Evolutionary conservation across 2,113 vertebrate species (phyloP).

Genomic region (Oryzias celebensis): DNA sequence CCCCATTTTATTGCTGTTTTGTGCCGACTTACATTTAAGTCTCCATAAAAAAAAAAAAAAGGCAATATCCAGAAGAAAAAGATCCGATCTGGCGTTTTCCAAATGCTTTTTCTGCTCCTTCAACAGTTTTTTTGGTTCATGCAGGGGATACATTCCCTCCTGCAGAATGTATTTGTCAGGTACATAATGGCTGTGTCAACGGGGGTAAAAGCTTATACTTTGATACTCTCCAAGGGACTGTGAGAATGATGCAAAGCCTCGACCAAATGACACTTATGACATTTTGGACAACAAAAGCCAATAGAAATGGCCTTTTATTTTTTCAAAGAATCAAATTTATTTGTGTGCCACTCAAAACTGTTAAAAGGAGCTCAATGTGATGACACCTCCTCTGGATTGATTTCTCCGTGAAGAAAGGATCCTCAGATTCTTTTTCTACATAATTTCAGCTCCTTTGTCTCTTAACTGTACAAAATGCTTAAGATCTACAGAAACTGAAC

Average conservation of each 20-base stretch:
- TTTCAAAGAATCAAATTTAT: constrained; percentile 58
- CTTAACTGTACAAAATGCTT: background rate
- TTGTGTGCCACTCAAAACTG: constrained; percentile 55
- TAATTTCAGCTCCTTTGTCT: background rate
- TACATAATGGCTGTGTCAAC: constrained; percentile 54
- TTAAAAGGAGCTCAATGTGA: constrained; percentile 45
- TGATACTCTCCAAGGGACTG: constrained; percentile 61
- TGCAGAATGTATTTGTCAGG: constrained; percentile 44
- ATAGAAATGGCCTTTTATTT: constrained; percentile 56
- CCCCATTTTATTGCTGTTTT: too few relatives aligned
- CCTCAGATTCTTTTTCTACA: constrained; percentile 34
- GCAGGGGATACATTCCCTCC: background rate
- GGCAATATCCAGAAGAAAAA: too few relatives aligned
- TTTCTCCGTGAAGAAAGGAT: constrained; percentile 56
- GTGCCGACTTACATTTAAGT: too few relatives aligned
- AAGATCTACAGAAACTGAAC: background rate
- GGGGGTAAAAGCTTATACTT: constrained; percentile 31
- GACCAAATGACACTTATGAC: constrained; percentile 58
- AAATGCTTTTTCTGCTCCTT: background rate
- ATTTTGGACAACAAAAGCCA: constrained; percentile 63
- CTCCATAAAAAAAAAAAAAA: too few relatives aligned
- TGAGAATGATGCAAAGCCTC: constrained; percentile 53
- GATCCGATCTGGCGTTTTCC: background rate
- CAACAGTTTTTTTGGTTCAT: constrained; percentile 4
- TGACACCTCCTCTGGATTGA: constrained; percentile 43